phyloP scores from a whole-genome alignment of 2,113 vertebrate species.

The Bujurquina vittata region DNA sequence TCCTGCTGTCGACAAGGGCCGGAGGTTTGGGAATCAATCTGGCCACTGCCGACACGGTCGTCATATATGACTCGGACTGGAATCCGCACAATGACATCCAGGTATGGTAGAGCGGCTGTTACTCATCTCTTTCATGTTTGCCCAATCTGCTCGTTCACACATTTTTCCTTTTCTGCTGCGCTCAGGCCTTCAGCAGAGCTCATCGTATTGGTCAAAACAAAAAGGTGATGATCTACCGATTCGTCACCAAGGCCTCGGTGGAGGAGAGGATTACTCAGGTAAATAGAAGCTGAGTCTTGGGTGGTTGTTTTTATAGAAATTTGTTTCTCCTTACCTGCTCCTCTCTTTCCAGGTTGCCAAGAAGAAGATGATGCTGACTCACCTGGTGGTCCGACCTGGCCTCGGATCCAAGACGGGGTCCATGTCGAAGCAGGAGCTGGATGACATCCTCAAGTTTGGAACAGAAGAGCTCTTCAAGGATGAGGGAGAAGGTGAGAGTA shows the following conservation, averaged over 20 bases:
- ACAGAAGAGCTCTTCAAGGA: constrained; percentile 97
- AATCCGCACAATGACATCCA: constrained; percentile 99
- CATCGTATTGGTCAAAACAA: constrained; percentile 97
- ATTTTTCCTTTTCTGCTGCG: background rate
- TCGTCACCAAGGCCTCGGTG: constrained; percentile 96
- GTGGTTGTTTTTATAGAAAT: background rate
- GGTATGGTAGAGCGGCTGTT: constrained; percentile 64
- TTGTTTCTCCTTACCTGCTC: background rate
- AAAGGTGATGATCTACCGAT: constrained; percentile 99
- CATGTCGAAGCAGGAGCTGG: constrained; percentile 98
- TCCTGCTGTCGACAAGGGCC: constrained; percentile 95
- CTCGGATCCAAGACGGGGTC: constrained; percentile 96
- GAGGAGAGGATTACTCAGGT: constrained; percentile 98
- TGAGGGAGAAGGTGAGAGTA: constrained; percentile 75
- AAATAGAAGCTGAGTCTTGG: rapidly evolving
- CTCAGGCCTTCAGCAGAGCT: constrained; percentile 95
- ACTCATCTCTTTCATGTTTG: rapidly evolving
- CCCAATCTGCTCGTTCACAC: rapidly evolving
- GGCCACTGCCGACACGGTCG: constrained; percentile 96
- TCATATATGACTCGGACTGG: constrained; percentile 99
- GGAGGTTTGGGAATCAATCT: constrained; percentile 97
- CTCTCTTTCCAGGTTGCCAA: constrained; percentile 85
- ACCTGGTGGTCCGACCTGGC: constrained; percentile 94
- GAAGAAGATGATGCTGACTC: constrained; percentile 99
- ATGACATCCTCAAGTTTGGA: constrained; percentile 97